Evolutionary conservation across 2,888 invertebrate genomes (phyloP), one percentile per base, ranked within the genome.

Genomic region (Drosophila mercatorum): DNA sequence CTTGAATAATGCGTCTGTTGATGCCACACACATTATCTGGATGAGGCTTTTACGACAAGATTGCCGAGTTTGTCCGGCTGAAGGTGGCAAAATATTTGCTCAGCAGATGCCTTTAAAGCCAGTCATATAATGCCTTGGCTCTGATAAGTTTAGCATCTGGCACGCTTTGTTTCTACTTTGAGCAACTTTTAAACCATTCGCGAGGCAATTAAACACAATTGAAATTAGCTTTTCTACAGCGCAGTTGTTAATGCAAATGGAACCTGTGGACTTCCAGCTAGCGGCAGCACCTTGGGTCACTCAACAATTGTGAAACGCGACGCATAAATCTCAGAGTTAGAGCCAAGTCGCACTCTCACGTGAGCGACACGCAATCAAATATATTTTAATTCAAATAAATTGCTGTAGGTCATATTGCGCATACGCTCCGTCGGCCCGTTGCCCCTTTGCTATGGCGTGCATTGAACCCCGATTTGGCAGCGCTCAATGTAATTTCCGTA

Each of bases 401-500:
- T 26, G 38, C 43, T 60, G 52, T 58, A 61, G 34, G 62, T 43
- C 57, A 70, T 44, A 74, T 66, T 81, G 70, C 78, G 49, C 81
- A 78, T 79, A 78, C 81, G 55, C 36, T 36, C 46, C 36, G 57
- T 5, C 31, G 36, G 0, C 56, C 43, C 31, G 34, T 14, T 40
- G n/a, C 28, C 17, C 43, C 53, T 28, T 14, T 34, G 53, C 14
- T 52, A 56, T 31, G 51, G 41, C 89, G 84, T 89, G 74, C 84
- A 82, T 82, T 84, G 84, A 84, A 84, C 84, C 59, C 59, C 71
- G 44, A 72, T 73, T 75, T 53, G 58, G 68, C 34, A 10, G 26
- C n/a, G 40, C 41, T 72, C 78, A 81, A 78, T 72, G 71, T 65
- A 65, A 81, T 68, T 71, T 62, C 85, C 82, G 89, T 74, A 79